Conservation (phyloP, 2,113 vertebrate genomes). For the Agelaius phoeniceus region DNA sequence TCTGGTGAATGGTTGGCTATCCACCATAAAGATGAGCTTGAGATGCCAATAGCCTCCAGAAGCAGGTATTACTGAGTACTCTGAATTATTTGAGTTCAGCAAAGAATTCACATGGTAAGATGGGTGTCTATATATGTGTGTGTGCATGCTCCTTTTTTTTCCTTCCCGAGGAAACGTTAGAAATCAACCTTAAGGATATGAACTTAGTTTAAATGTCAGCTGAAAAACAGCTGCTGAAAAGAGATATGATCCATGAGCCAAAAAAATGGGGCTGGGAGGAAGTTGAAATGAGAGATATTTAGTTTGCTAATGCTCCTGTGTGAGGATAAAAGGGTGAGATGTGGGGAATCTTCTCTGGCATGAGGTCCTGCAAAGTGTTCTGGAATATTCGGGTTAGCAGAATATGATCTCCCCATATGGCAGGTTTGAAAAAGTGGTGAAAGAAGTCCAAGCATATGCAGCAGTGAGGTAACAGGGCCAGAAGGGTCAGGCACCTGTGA, state of each 20-base stretch:
- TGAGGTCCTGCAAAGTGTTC: constrained; percentile 57
- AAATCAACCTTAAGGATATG: constrained; percentile 68
- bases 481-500: constrained; percentile 78
- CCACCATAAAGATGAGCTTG: neutral
- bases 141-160: neutral
- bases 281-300: constrained; percentile 78
- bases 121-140: neutral
- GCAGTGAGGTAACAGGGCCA: constrained; percentile 64
- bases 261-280: constrained; percentile 73
- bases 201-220: constrained; percentile 76
- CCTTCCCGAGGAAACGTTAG: constrained; percentile 47
- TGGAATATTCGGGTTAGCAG: constrained; percentile 77
- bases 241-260: constrained; percentile 63
- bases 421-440: constrained; percentile 64
- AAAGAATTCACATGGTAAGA: neutral
- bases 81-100: neutral
- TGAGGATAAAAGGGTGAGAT: constrained; percentile 79
- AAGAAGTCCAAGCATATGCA: constrained; percentile 73
- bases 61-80: neutral
- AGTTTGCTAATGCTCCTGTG: constrained; percentile 80
- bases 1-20: neutral
- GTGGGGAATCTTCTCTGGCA: constrained; percentile 75
- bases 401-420: constrained; percentile 75
- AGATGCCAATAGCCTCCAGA: neutral
- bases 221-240: constrained; percentile 81